Conservation (phyloP, 30 jellyfish, hydroid and myxozoan species). For the Rhopilema esculentum region DNA sequence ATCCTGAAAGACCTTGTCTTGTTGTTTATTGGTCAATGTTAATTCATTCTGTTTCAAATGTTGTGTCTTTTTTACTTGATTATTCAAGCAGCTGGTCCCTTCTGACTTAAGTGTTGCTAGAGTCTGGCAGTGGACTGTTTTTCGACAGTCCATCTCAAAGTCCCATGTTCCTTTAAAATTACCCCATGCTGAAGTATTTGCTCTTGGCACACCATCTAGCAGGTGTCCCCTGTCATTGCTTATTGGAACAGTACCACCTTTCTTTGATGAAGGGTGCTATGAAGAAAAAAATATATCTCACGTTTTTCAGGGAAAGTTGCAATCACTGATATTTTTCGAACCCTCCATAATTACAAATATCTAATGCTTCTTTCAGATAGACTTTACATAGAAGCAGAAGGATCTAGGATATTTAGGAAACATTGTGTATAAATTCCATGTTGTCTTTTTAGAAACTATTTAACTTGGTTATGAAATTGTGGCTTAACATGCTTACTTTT, state of each 20-base stretch:
- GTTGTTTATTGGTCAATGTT: slow-evolving; percentile 47
- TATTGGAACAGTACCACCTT: slow-evolving; percentile 70
- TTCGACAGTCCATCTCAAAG: slow-evolving; percentile 64
- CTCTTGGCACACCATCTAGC: slow-evolving; percentile 70
- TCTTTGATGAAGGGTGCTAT: slow-evolving; percentile 79
- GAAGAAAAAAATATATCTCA: background rate
- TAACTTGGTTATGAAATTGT: too few species aligned
- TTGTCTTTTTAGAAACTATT: too few species aligned
- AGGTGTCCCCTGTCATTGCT: slow-evolving; percentile 91
- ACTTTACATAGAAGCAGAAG: too few species aligned
- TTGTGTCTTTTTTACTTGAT: slow-evolving; percentile 43
- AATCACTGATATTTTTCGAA: too few species aligned
- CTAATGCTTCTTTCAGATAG: too few species aligned
- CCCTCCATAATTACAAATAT: too few species aligned
- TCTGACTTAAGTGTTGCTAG: slow-evolving; percentile 47
- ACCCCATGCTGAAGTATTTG: slow-evolving; percentile 94
- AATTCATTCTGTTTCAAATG: slow-evolving; percentile 20
- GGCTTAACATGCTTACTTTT: too few species aligned
- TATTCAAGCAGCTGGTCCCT: slow-evolving; percentile 57
- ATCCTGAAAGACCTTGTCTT: slow-evolving; percentile 46
- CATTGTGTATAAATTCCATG: too few species aligned
- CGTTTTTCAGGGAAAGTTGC: too few species aligned
- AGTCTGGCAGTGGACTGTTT: slow-evolving; percentile 70
- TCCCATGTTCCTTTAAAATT: slow-evolving; percentile 93
- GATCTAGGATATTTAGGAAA: too few species aligned